Conservation (phyloP, 1,140 invertebrate genomes). For the Achroia grisella region DNA sequence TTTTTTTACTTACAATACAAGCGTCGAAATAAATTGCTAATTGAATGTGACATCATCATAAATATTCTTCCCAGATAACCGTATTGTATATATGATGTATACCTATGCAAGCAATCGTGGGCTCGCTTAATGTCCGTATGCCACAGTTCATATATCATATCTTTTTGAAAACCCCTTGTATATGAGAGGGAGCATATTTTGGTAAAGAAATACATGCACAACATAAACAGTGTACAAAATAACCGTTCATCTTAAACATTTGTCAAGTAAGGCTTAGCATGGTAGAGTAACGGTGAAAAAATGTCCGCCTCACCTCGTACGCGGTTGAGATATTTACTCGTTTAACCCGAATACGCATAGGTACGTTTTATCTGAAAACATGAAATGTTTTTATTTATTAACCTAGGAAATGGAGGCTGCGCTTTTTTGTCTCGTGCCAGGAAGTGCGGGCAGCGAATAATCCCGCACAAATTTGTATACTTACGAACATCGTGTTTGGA, state of each 20-base stretch:
- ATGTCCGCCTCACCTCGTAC: conserved; percentile 28
- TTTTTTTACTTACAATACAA: no score
- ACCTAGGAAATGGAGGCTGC: conserved; percentile 1
- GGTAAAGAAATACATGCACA: conserved; percentile 45
- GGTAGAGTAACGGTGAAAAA: conserved; percentile 49
- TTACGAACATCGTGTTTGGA: no score
- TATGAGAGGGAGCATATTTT: conserved; percentile 34
- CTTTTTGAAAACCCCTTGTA: conserved; percentile 26
- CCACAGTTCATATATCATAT: conserved; percentile 26
- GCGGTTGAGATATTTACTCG: conserved; percentile 38
- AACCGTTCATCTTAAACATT: conserved; percentile 68
- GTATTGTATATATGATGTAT: no score
- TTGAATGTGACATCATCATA: no score
- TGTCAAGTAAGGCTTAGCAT: conserved; percentile 66
- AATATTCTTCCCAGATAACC: no score
- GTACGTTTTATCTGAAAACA: conserved; percentile 2
- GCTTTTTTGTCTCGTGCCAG: neutral
- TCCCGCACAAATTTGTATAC: no score
- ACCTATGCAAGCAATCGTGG: conserved; percentile 3
- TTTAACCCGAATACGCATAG: conserved; percentile 21
- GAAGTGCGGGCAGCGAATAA: no score
- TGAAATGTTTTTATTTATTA: conserved; percentile 4
- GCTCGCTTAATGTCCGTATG: conserved; percentile 1
- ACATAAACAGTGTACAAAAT: conserved; percentile 52
- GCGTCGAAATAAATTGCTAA: no score